phyloP scores from a whole-genome alignment of 1,140 invertebrate species.

The Aphidius ervi region DNA sequence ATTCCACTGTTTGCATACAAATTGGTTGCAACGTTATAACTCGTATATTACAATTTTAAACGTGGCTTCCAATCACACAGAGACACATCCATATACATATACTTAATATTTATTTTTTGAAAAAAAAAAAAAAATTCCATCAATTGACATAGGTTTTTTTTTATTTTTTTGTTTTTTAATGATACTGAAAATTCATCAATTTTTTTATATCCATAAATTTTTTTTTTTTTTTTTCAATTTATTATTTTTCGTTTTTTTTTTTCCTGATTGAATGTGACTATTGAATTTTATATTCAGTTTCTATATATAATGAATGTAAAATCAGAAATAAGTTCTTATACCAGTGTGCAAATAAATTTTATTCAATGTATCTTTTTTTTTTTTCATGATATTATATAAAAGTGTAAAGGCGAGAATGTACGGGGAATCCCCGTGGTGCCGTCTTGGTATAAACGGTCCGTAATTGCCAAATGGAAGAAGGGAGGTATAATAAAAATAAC shows the following conservation, averaged over 20 bases:
- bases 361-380: constrained; percentile 5
- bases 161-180: constrained; percentile 1
- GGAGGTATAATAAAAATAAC: constrained; percentile 2
- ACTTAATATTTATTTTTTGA: constrained; percentile 2
- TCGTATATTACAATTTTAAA: constrained; percentile 10
- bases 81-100: too few relatives aligned
- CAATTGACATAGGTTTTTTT: background rate
- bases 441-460: constrained; percentile 24
- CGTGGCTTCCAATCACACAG: background rate
- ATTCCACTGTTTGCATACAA: constrained; percentile 13
- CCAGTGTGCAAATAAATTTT: too few relatives aligned
- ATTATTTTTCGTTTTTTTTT: background rate
- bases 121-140: background rate
- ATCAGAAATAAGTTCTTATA: too few relatives aligned
- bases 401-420: background rate
- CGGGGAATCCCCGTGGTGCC: constrained; percentile 20
- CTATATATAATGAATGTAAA: too few relatives aligned
- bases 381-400: background rate
- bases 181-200: background rate
- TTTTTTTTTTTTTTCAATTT: background rate
- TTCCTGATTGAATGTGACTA: too few relatives aligned
- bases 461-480: constrained; percentile 24
- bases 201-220: background rate
- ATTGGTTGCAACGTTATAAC: constrained; percentile 11
- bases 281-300: too few relatives aligned